Base-by-base conservation (phyloP, 2,113 vertebrate genomes). In the Oceanites oceanicus region DNA sequence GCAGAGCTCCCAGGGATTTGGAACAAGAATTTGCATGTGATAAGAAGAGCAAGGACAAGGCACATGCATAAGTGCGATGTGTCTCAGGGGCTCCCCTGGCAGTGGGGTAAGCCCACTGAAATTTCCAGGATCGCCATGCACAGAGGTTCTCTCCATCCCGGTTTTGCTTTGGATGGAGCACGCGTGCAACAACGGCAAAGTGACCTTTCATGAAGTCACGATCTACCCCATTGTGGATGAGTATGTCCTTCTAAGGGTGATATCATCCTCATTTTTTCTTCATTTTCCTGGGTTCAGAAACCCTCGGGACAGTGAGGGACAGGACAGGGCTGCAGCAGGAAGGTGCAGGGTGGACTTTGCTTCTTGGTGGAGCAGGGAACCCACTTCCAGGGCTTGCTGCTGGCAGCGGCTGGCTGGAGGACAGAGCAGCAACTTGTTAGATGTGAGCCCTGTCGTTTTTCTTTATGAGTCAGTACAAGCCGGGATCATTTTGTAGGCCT, bases 401-500 rank as follows among this genome's bases (percentile, higher is more conserved):
- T 20, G 45, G 66, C 62, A 86, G 66, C 0, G 3, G 21, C 40
- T 32, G 1, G 63, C 84, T 42, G 29, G 42, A 85, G 66, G 85
- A 82, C 45, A 26, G 81, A 79, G 84, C 62, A 92, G 74, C 63
- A 90, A 59, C 72, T 72, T 45, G 38, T 75, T 40, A 79, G 62
- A n/a, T 42, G 27, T 12, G 47, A 92, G 80, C 80, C 68, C 70
- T 59, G 42, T 17, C 23, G 4, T 70, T 47, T 83, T 66, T 47
- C 74, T 92, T 73, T 96, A 63, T 97, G 96, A 96, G 92, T 97
- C 95, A 96, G n/a, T 86, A 18, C 50, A 86, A 93, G 1, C 12
- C 17, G 42, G 75, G 85, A 93, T 96, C 92, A 71, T 88, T 91
- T 55, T 77, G 67, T 16, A 83, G 58, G 40, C 82, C 71, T 95